Conservation (phyloP, 2,113 vertebrate species). For the Meriones unguiculatus region DNA sequence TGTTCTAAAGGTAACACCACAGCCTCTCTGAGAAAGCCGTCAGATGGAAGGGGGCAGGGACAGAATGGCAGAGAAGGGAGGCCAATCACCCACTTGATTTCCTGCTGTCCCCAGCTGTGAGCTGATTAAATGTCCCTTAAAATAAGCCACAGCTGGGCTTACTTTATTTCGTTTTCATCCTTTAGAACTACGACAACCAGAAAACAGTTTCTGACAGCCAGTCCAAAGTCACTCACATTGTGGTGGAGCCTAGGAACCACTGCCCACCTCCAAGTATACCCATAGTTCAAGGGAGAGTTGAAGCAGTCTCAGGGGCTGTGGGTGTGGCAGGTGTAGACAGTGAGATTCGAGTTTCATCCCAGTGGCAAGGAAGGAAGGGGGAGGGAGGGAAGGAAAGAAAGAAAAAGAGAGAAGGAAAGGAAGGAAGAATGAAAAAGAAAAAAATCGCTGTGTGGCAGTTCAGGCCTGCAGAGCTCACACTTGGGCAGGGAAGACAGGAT, state of each 20-base stretch:
- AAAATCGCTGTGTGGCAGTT: fast-evolving
- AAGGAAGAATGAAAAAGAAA: not conserved
- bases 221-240: not conserved
- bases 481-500: not conserved
- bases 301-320: too few species aligned
- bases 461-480: too few species aligned
- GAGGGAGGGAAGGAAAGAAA: too few species aligned
- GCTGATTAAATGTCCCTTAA: not conserved
- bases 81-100: too few species aligned
- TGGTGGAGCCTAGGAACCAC: not conserved
- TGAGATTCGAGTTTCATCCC: not conserved
- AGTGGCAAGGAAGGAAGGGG: not conserved
- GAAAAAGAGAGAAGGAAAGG: too few species aligned
- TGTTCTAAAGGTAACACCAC: not conserved
- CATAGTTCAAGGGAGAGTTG: not conserved
- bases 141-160: not conserved
- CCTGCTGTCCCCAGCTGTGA: too few species aligned
- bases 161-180: not conserved
- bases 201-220: constrained; percentile 14
- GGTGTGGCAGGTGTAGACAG: not conserved
- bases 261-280: not conserved
- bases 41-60: not conserved
- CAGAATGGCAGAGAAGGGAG: not conserved
- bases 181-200: not conserved
- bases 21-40: not conserved